phyloP scores from a whole-genome alignment of 2,113 vertebrate genomes.

The Festucalex cinctus region DNA sequence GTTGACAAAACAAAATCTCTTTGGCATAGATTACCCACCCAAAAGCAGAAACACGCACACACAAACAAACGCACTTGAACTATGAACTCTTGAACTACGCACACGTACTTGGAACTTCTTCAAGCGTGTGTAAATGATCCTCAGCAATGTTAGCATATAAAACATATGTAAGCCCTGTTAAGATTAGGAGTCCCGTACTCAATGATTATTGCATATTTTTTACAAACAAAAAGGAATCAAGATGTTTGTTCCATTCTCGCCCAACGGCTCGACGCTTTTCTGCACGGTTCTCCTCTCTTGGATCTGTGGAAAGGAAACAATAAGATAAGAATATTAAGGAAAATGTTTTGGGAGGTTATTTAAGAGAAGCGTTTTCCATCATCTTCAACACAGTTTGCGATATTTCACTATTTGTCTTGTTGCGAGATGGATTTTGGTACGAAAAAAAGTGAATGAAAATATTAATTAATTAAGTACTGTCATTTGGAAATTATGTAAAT shows the following conservation, averaged over 20 bases:
- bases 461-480: no score
- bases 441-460: background rate
- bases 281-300: background rate
- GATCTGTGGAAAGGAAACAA: slow-evolving; percentile 4
- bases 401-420: no score
- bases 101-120: slow-evolving; percentile 42
- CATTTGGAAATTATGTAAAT: no score
- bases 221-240: slow-evolving; percentile 48
- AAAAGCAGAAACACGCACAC: slow-evolving; percentile 56
- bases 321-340: background rate
- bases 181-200: slow-evolving; percentile 63
- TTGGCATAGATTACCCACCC: slow-evolving; percentile 73
- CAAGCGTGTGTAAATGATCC: slow-evolving; percentile 45
- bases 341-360: background rate
- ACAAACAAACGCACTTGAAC: slow-evolving; percentile 21
- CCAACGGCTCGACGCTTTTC: slow-evolving; percentile 5
- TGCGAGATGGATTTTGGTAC: no score
- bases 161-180: slow-evolving; percentile 67
- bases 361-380: background rate
- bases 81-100: slow-evolving; percentile 8
- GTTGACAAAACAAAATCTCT: slow-evolving; percentile 75
- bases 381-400: no score
- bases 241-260: slow-evolving; percentile 26
- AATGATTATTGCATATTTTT: slow-evolving; percentile 70
- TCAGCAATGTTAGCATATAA: slow-evolving; percentile 57